Base-by-base conservation (phyloP, 2,797 vertebrate genomes). In the Enteromius mattozi region DNA sequence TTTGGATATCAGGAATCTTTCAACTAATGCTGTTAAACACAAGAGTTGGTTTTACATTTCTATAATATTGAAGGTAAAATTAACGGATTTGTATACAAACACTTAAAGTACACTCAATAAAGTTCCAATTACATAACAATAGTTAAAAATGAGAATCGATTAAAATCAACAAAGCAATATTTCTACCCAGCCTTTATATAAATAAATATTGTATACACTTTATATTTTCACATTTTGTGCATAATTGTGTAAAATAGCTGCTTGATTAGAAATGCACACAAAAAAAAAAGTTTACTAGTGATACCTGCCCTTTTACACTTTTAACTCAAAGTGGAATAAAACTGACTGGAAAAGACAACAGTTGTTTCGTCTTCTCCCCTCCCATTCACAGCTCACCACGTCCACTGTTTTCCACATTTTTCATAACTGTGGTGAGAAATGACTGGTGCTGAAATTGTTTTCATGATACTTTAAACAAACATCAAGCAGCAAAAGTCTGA, bases 401-500 rank as follows among this genome's bases (percentile, higher is more conserved):
- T 66, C 63, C 63, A 35, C 16, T 19, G 37, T n/a, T 69, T 40
- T 42, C 59, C n/a, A 45, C 9, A 49, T 49, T 49, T 72, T 49
- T 72, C 24, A 54, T 49, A 72, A 49, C 42, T 19, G 42, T 49
- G 24, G 24, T 30, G 45, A 51, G 27, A 74, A 76, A 76, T 76
- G 19, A 24, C 6, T 12, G 3, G 35, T 35, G 17, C 80, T 72
- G 6, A 45, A 56, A 59, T 30, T 6, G 5, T 56, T 54, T 30
- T 68, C 21, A 54, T 37, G 21, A 37, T 13, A 47, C 61, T 30
- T 63, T 30, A 35, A 75, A 24, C 68, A 81, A 71, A 59, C 51
- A 59, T 61, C 47, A 24, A 24, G 68, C 51, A 61, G 37, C 37
- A 42, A 9, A 72, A 45, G 37, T 61, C 80, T 81, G 24, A 71